Evolutionary conservation across 2,113 vertebrate genomes (phyloP).

Genomic region (Jaculus jaculus): DNA sequence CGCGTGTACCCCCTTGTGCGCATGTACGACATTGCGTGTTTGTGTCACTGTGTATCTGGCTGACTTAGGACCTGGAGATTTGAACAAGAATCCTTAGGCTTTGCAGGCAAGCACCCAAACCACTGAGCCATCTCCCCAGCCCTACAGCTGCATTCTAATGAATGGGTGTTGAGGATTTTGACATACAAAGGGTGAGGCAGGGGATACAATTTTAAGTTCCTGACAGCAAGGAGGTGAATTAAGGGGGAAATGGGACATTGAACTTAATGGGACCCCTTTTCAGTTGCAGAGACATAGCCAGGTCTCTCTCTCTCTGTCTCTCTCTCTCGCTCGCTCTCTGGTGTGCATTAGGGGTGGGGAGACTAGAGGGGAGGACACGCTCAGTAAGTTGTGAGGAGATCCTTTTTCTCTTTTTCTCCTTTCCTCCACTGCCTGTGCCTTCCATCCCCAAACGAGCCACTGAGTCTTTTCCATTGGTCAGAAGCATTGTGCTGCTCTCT

Average conservation of each 20-base stretch:
- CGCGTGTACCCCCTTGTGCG: too few relatives aligned
- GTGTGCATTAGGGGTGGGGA: too few relatives aligned
- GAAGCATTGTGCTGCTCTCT: neutral
- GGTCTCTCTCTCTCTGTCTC: too few relatives aligned
- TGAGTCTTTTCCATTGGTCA: neutral
- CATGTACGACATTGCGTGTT: too few relatives aligned
- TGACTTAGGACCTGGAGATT: too few relatives aligned
- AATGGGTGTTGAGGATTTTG: neutral
- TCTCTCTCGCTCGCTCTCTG: too few relatives aligned
- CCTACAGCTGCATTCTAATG: neutral
- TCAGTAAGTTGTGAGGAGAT: neutral
- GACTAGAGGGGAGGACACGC: neutral
- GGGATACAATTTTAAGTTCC: neutral
- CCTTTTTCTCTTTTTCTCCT: neutral
- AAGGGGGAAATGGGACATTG: rapidly evolving
- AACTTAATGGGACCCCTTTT: neutral
- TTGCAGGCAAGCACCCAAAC: too few relatives aligned
- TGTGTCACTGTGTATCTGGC: too few relatives aligned
- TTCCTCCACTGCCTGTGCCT: neutral
- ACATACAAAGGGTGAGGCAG: neutral
- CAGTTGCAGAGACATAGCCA: neutral
- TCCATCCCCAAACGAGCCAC: neutral
- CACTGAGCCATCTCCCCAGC: too few relatives aligned
- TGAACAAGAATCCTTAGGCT: too few relatives aligned
- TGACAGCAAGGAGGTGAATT: neutral